A percentile compares a stretch with the other conserved stretches of the same genome.
phyloP scores from a whole-genome alignment of 2,113 vertebrate species.

The Trogon melanurus region DNA sequence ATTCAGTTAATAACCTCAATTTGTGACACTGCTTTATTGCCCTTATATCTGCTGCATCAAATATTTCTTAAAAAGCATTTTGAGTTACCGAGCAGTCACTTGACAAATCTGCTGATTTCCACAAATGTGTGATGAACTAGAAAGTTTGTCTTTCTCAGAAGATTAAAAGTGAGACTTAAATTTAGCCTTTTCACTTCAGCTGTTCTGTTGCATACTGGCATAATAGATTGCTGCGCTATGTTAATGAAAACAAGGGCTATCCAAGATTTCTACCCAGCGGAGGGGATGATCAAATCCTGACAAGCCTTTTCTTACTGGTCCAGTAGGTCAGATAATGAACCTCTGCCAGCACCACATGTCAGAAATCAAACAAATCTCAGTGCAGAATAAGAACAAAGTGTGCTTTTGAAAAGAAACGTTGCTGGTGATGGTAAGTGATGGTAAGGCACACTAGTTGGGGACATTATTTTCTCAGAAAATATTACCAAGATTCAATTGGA shows the following conservation, averaged over 20 bases:
- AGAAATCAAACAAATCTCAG: background rate
- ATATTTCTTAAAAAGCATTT: background rate
- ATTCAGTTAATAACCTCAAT: background rate
- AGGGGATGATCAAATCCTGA: background rate
- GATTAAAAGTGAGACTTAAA: background rate
- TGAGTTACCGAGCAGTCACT: background rate
- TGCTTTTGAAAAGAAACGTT: background rate
- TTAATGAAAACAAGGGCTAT: background rate
- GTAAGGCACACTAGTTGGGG: background rate
- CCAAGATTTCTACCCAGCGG: background rate
- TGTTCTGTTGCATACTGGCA: background rate
- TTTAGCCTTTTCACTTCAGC: slow-evolving; percentile 2
- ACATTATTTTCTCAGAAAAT: background rate
- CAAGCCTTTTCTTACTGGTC: background rate
- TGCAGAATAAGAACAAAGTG: background rate
- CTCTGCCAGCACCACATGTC: background rate
- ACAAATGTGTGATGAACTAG: background rate
- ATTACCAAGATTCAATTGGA: background rate
- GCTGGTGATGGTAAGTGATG: too few relatives aligned
- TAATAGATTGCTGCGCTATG: background rate
- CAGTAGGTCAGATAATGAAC: background rate
- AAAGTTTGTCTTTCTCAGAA: background rate
- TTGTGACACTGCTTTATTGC: background rate
- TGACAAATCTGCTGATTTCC: background rate
- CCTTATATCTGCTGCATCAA: background rate